phyloP scores from a whole-genome alignment of 2,888 invertebrate species.

The Ophion costatus region DNA sequence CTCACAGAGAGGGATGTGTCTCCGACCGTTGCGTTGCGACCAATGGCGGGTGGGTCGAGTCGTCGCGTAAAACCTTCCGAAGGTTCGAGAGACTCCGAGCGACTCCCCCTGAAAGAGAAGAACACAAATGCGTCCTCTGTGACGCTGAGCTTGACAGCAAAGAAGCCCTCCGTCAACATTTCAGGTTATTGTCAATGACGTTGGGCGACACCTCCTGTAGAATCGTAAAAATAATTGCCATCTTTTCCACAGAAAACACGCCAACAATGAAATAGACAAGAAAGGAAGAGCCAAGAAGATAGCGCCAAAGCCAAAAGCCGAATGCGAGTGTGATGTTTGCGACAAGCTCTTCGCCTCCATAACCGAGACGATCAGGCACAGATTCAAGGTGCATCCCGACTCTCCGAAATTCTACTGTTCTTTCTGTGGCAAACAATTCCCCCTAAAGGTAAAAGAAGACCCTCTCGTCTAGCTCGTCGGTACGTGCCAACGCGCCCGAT shows the following conservation, averaged over 20 bases:
- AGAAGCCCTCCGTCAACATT: slow-evolving; percentile 87
- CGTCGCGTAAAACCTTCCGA: not conserved
- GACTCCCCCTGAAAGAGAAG: slow-evolving; percentile 72
- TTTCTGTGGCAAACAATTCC: slow-evolving; percentile 89
- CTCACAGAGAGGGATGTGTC: not conserved
- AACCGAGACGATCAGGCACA: slow-evolving; percentile 88
- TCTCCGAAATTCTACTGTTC: slow-evolving; percentile 88
- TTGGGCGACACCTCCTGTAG: not conserved
- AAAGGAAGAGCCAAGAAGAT: slow-evolving; percentile 76
- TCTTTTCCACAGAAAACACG: slow-evolving; percentile 85
- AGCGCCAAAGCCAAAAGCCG: slow-evolving; percentile 51
- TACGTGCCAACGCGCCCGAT: not conserved
- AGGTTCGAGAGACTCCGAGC: slow-evolving; percentile 44
- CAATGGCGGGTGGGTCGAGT: no score
- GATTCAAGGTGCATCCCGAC: slow-evolving; percentile 87
- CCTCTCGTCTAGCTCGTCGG: not conserved
- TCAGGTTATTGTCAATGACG: slow-evolving; percentile 83
- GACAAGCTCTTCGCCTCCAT: slow-evolving; percentile 85
- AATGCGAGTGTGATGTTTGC: slow-evolving; percentile 86
- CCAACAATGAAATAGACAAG: slow-evolving; percentile 86
- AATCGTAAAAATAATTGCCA: not conserved
- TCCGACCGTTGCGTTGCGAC: no score
- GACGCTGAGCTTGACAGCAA: slow-evolving; percentile 85
- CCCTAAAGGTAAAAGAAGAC: slow-evolving; percentile 85
- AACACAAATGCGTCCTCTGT: slow-evolving; percentile 86